Conservation (phyloP, 2,113 vertebrate genomes). For the Octodon degus region DNA sequence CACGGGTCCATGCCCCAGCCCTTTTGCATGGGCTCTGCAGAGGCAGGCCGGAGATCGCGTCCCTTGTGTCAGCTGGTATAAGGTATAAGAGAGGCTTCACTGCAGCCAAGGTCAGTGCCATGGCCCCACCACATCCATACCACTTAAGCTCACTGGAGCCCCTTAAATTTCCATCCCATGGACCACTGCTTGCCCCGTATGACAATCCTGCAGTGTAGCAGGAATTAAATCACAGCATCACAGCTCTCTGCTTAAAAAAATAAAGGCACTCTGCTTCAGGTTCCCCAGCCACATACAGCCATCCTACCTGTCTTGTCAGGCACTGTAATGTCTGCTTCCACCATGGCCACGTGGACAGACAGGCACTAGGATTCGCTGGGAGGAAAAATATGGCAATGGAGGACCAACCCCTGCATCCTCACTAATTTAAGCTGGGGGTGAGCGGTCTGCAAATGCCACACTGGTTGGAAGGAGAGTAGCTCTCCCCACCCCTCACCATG, state of each 20-base stretch:
- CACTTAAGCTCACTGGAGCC: background rate
- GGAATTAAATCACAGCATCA: background rate
- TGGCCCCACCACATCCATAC: background rate
- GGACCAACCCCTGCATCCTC: background rate
- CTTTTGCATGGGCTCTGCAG: background rate
- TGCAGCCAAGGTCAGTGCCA: background rate
- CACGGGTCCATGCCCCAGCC: background rate
- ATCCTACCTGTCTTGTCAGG: too few species aligned
- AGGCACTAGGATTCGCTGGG: background rate
- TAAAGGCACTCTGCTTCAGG: background rate
- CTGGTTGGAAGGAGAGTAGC: background rate
- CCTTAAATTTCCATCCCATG: background rate
- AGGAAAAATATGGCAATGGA: too few species aligned
- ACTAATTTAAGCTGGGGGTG: background rate
- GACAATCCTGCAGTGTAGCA: background rate
- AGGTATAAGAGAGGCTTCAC: background rate
- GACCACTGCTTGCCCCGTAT: background rate
- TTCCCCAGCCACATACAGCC: background rate
- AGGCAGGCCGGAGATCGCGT: background rate
- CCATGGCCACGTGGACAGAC: background rate
- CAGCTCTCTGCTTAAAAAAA: too few species aligned
- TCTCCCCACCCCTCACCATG: too few species aligned
- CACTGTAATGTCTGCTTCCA: too few species aligned
- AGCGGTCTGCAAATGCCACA: too few species aligned
- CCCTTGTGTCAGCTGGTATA: background rate